These are phyloP conservation scores for Gouania willdenowi DNA, from an alignment of 2,797 vertebrate species.

Conservation along the genomic window DNA sequence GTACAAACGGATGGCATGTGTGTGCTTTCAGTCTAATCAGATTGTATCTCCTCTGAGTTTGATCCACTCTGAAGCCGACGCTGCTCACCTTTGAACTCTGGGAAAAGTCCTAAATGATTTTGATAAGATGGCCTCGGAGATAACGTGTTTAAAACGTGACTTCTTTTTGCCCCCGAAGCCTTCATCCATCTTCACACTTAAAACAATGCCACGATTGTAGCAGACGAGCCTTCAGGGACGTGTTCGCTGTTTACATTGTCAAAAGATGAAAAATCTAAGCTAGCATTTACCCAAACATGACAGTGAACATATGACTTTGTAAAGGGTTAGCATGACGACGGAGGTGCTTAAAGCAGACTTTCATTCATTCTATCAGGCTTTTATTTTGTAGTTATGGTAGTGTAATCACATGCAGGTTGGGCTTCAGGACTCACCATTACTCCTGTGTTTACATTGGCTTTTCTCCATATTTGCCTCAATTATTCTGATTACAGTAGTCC, in stretches of 20 bases:
- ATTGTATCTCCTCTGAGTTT: conserved; percentile 26
- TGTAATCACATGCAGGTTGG: too few species aligned
- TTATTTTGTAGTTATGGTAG: too few species aligned
- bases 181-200: conserved; percentile 36
- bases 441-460: too few species aligned
- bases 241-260: conserved; percentile 30
- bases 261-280: too few species aligned
- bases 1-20: conserved; percentile 32
- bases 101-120: not conserved
- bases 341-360: too few species aligned
- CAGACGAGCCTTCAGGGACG: conserved; percentile 44
- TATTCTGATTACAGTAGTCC: too few species aligned
- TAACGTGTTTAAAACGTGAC: not conserved
- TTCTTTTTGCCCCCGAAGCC: not conserved
- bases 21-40: conserved; percentile 30
- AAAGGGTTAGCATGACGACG: too few species aligned
- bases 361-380: too few species aligned
- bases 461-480: too few species aligned
- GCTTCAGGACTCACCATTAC: too few species aligned
- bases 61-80: not conserved
- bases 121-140: not conserved
- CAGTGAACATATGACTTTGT: too few species aligned
- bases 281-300: too few species aligned
- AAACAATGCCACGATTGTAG: conserved; percentile 39
- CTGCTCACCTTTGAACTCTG: conserved; percentile 27